Evolutionary conservation across 2,797 vertebrate genomes (phyloP).

Genomic region (Strix occidentalis): DNA sequence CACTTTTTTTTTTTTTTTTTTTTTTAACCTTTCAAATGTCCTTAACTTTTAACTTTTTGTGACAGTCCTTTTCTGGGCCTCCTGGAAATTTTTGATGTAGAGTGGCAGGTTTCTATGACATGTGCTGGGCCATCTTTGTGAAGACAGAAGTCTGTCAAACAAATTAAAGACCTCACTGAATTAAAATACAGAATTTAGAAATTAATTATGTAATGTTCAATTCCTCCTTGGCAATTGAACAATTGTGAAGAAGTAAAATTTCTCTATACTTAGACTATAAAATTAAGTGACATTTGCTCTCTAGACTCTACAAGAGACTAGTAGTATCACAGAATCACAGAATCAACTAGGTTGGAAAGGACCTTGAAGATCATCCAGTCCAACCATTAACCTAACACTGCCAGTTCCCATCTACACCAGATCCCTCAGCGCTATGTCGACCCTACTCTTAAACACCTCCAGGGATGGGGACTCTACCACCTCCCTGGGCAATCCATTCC

Average conservation of each 20-base stretch:
- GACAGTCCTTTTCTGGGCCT: background rate
- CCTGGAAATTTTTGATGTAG: background rate
- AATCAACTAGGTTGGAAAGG: too few species aligned
- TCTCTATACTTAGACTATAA: background rate
- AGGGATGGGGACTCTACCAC: too few species aligned
- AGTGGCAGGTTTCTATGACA: background rate
- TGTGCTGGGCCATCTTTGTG: background rate
- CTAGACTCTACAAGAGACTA: background rate
- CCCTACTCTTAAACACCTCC: too few species aligned
- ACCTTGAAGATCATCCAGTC: too few species aligned
- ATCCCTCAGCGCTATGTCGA: too few species aligned
- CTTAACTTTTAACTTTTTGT: background rate
- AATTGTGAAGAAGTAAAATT: background rate
- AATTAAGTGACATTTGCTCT: background rate
- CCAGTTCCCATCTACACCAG: too few species aligned
- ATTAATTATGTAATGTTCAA: background rate
- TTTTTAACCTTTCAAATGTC: constrained; percentile 6
- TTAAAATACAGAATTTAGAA: background rate
- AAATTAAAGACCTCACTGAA: background rate
- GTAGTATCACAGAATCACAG: too few species aligned
- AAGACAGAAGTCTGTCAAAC: background rate
- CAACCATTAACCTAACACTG: too few species aligned
- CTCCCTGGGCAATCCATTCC: too few species aligned
- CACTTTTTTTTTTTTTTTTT: background rate
- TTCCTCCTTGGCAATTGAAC: background rate